Percentiles rank a stretch among this genome's conserved stretches.
Evolutionary conservation across 2,797 vertebrate species (phyloP).

Genomic region (Alauda arvensis): DNA sequence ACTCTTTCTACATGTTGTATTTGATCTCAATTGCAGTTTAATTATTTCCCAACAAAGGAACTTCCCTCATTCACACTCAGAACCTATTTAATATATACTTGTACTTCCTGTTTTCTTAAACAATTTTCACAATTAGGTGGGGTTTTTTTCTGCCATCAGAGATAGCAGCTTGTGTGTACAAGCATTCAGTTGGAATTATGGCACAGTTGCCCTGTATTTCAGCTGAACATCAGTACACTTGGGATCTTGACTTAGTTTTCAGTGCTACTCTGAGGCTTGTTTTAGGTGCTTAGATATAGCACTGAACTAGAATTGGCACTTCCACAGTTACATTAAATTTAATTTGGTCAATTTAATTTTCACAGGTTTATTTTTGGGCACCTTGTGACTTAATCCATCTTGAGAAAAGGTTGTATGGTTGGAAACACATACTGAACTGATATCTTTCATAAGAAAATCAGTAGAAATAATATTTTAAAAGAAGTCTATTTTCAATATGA

Average conservation of each 20-base stretch:
- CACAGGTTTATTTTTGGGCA: background rate
- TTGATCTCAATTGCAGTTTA: conserved; percentile 58
- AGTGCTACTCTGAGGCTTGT: background rate
- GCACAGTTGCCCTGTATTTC: background rate
- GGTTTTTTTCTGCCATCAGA: background rate
- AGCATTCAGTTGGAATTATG: background rate
- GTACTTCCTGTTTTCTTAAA: background rate
- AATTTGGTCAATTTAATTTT: background rate
- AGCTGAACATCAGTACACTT: background rate
- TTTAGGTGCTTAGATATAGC: background rate
- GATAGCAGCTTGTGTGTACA: background rate
- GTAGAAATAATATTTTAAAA: background rate
- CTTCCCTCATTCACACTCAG: background rate
- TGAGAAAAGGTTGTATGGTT: background rate
- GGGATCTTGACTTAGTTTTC: background rate
- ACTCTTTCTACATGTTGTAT: conserved; percentile 35
- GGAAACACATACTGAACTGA: background rate
- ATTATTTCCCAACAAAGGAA: conserved; percentile 43
- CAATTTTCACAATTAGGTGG: background rate
- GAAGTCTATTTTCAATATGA: background rate
- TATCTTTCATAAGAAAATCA: background rate
- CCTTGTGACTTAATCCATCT: background rate
- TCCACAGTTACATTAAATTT: background rate
- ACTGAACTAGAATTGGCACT: background rate
- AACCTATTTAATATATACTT: background rate